Conservation (phyloP, 1,140 invertebrate species). For the Formica exsecta region DNA sequence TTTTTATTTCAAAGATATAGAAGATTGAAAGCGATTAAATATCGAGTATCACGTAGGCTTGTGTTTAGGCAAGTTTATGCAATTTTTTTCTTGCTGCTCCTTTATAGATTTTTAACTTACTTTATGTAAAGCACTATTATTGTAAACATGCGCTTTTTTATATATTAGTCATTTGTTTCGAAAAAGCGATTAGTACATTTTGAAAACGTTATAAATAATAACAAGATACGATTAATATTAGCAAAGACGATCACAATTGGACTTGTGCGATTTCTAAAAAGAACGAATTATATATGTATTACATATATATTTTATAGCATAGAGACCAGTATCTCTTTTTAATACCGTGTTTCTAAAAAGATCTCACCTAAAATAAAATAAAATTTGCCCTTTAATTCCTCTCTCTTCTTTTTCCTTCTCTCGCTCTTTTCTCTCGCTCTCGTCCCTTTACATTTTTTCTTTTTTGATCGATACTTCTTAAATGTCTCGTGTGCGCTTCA, state of each 20-base stretch:
- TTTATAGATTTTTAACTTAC: background rate
- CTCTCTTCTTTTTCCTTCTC: background rate
- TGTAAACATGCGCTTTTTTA: background rate
- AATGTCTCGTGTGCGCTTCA: conserved; percentile 58
- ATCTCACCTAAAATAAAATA: conserved; percentile 29
- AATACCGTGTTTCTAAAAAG: conserved; percentile 32
- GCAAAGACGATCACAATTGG: background rate
- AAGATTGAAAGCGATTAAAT: conserved; percentile 29
- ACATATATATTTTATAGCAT: background rate
- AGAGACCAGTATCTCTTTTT: conserved; percentile 7
- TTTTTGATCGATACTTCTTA: conserved; percentile 66
- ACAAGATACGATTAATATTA: background rate
- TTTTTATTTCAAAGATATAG: conserved; percentile 13
- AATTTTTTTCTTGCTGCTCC: background rate
- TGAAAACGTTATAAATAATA: background rate
- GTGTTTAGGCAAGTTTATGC: background rate
- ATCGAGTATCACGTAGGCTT: background rate
- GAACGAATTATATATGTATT: no score
- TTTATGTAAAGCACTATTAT: background rate
- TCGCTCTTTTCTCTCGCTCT: background rate
- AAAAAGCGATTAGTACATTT: background rate
- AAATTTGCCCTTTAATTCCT: conserved; percentile 23
- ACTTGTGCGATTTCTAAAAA: background rate
- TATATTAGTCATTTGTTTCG: background rate
- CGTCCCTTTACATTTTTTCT: conserved; percentile 12